phyloP scores from a whole-genome alignment of 2,113 vertebrate genomes.

The Gobio gobio region DNA sequence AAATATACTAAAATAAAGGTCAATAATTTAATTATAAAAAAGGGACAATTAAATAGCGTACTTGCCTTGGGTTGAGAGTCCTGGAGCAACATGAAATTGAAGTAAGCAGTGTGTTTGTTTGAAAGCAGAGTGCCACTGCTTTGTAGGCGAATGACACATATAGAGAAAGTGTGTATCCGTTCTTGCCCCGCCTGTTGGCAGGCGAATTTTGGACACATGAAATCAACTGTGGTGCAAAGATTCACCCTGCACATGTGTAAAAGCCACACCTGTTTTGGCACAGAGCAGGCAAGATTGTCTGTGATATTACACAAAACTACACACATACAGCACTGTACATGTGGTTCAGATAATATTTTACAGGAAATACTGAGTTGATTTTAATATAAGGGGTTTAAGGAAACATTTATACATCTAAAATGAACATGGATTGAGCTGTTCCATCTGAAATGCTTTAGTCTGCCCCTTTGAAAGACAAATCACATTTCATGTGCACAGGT shows the following conservation, averaged over 20 bases:
- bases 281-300: not conserved
- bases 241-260: not conserved
- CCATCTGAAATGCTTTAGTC: no score
- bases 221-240: not conserved
- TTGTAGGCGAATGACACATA: not conserved
- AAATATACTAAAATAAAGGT: not conserved
- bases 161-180: not conserved
- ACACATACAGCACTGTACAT: not conserved
- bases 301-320: not conserved
- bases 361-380: not conserved
- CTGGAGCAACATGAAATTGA: not conserved
- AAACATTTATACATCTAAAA: no score
- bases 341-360: not conserved
- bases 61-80: conserved; percentile 2
- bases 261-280: not conserved
- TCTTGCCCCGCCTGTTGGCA: not conserved
- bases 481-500: no score
- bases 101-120: not conserved
- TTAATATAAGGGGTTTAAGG: no score
- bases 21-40: not conserved
- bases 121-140: not conserved
- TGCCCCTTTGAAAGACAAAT: no score
- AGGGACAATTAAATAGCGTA: not conserved
- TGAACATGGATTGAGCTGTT: no score
- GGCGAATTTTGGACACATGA: not conserved